Evolutionary conservation across 2,888 invertebrate species (phyloP), one percentile per base, ranked within the genome.

Genomic region (Hypolimnas misippus): DNA sequence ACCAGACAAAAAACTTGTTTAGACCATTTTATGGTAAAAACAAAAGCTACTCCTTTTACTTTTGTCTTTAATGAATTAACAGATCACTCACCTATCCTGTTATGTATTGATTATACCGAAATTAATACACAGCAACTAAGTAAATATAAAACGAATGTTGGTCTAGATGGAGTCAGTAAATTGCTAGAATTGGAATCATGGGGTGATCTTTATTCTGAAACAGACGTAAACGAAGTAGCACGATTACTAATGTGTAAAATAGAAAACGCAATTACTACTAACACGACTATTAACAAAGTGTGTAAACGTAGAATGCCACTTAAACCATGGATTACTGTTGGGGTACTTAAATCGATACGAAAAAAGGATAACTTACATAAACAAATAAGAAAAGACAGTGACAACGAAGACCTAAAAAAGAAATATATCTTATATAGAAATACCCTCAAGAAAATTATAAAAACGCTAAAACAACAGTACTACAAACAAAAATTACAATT

Each of bases 21-120:
- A 8, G 62, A 63, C 29, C 62, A 63, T 17, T 62, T 66, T 21
- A 66, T 66, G 66, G 46, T 66, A 16, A 66, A 60, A 35, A 54
- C 59, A 0, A 8, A 4, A 2, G 25, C 16, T 8, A 49, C 25
- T 21, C 25, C 21, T 3, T 29, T 33, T 35, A 65, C 62, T 33
- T 55, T 62, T 25, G 65, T 62, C 1, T 62, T 62, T 29, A 55
- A 66, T 3, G 55, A 62, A 62, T 19, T 62, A 6, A 66, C 65
- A 8, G 62, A 58, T 14, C 57, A 65, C 42, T 58, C 51, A 10
- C 62, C 55, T n/a, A 58, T 65, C 33, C 56, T 65, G n/a, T 16
- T 63, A 8, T 8, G 19, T 1, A 53, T 49, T 49, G n/a, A 44
- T 55, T 31, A 17, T 55, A 42, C 8, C 8, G 29, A 4, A 40